phyloP scores from a whole-genome alignment of 2,888 invertebrate genomes.

The Athalia rosae region DNA sequence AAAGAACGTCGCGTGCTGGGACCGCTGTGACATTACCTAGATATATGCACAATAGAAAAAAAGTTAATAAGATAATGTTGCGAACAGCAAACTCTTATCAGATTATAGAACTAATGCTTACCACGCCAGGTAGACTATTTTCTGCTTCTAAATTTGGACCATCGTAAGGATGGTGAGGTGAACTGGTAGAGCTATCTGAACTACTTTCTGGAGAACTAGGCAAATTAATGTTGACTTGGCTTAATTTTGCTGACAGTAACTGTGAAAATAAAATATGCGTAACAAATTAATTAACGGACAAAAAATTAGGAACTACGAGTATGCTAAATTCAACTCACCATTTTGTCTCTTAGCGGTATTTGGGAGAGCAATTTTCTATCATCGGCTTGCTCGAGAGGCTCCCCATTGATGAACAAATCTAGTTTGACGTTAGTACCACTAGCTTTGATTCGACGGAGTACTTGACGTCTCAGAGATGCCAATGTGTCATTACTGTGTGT shows the following conservation, averaged over 20 bases:
- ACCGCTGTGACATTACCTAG: slow-evolving; percentile 88
- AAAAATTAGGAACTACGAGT: background rate
- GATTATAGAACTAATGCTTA: slow-evolving; percentile 71
- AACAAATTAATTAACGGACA: too few relatives aligned
- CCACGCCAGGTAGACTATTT: slow-evolving; percentile 92
- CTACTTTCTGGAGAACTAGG: slow-evolving; percentile 93
- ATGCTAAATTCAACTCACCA: slow-evolving; percentile 77
- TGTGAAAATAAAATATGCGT: slow-evolving; percentile 64
- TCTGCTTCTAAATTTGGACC: slow-evolving; percentile 89
- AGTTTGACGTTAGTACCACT: slow-evolving; percentile 87
- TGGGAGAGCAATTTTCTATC: slow-evolving; percentile 91
- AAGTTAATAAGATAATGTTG: background rate
- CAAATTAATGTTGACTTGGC: slow-evolving; percentile 82
- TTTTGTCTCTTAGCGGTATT: slow-evolving; percentile 91
- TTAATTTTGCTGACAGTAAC: slow-evolving; percentile 86
- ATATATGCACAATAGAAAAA: background rate
- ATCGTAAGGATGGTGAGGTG: slow-evolving; percentile 90
- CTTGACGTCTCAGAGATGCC: slow-evolving; percentile 86
- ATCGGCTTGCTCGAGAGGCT: slow-evolving; percentile 89
- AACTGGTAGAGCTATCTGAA: slow-evolving; percentile 95
- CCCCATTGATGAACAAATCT: slow-evolving; percentile 93
- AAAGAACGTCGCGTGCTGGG: slow-evolving; percentile 86
- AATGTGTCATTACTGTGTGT: slow-evolving; percentile 97
- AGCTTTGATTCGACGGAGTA: slow-evolving; percentile 80
- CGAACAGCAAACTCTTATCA: background rate